Base-by-base conservation (phyloP, 2,888 invertebrate species). In the Harpagoxenus sublaevis region DNA sequence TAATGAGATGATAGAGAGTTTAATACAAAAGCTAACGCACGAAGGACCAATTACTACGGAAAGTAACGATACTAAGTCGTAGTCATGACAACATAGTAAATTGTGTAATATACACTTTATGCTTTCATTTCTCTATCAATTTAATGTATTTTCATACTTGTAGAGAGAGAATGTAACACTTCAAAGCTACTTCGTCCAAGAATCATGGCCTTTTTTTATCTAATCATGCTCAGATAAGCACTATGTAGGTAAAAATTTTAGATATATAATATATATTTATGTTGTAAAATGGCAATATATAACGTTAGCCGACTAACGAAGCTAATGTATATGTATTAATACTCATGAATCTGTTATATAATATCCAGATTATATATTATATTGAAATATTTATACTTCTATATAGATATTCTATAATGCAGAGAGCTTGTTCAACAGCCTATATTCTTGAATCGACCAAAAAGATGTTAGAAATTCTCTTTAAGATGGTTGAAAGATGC, bases 1-100 rank as follows among this genome's bases (percentile, higher is more conserved):
- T 93, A 96, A 97, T 0, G 96, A 97, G 91, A 97, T 97, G 96
- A 98, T 98, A 93, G 97, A 98, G 82, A 97, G 96, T 84, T 96
- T 98, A 87, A 97, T 98, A 93, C 96, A 97, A 86, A 97, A 97
- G 92, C 93, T 96, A 87, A 93, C 92, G 10, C 84, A 89, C n/a
- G 74, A 68, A 66, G 45, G 77, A 12, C 45, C 88, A 35, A 10
- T 66, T 31, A 77, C 83, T 71, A 81, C 83, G 48, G 81, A 87
- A 42, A 86, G 74, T 62, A 51, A 78, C 35, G 85, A 87, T 12
- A 84, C 48, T 2, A 60, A 81, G 2, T 48, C 73, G 28, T 81
- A 81, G 39, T 73, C 39, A 10, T 51, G 55, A 15, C 10, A 53
- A 10, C 12, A 77, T n/a, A 42, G 4, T 28, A 45, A 78, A 42